Evolutionary conservation across 2,113 vertebrate species (phyloP).

Genomic region (Amblyopsis rosae): DNA sequence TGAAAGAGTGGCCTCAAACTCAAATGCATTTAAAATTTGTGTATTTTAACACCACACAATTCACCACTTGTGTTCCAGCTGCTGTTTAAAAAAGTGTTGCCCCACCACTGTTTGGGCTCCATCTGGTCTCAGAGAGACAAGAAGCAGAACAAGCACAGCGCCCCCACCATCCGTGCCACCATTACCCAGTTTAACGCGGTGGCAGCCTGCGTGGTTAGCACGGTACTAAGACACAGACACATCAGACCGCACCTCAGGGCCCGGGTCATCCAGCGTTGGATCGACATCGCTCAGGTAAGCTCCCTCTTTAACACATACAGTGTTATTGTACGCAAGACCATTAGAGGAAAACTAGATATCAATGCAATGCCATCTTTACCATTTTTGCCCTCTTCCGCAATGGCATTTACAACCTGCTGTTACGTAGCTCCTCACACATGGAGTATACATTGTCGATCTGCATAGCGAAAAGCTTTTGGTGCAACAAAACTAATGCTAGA

Average conservation of each 20-base stretch:
- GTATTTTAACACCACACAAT: background rate
- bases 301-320: background rate
- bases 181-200: conserved; percentile 93
- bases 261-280: conserved; percentile 92
- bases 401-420: too few species aligned
- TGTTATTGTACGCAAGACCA: too few species aligned
- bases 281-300: conserved; percentile 88
- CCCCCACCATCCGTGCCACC: conserved; percentile 88
- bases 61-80: conserved; percentile 66
- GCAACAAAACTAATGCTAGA: too few species aligned
- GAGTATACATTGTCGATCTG: too few species aligned
- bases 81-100: conserved; percentile 91
- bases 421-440: too few species aligned
- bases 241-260: conserved; percentile 86
- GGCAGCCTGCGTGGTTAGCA: conserved; percentile 89
- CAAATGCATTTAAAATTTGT: background rate
- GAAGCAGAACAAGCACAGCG: conserved; percentile 88
- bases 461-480: too few species aligned
- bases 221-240: conserved; percentile 81
- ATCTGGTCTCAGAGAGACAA: conserved; percentile 94
- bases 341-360: too few species aligned
- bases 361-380: too few species aligned
- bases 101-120: conserved; percentile 92
- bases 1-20: too few species aligned
- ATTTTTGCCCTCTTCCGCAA: too few species aligned